Conservation (phyloP, 2,113 vertebrate genomes). For the Tympanuchus pallidicinctus region DNA sequence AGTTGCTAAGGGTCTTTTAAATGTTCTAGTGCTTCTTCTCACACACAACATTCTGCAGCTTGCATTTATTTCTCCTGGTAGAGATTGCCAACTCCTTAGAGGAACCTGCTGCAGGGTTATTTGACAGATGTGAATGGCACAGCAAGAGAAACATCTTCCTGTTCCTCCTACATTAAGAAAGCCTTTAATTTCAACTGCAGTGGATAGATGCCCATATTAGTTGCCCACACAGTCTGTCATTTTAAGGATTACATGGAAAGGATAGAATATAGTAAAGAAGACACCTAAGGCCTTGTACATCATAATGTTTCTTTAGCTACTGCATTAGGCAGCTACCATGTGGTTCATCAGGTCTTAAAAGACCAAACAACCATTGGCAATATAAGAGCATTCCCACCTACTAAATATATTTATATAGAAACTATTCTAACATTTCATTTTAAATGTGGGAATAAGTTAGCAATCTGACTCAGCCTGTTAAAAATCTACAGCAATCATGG, state of each 20-base stretch:
- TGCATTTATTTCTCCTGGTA: not conserved
- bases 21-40: not conserved
- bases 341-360: not conserved
- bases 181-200: not conserved
- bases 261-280: not conserved
- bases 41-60: not conserved
- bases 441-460: not conserved
- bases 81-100: not conserved
- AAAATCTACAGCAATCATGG: not conserved
- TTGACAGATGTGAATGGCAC: not conserved
- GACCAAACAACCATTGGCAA: not conserved
- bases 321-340: accelerated
- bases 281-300: not conserved
- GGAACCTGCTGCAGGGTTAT: not conserved
- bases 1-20: not conserved
- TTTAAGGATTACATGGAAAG: not conserved
- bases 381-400: not conserved
- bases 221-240: not conserved
- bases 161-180: not conserved
- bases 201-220: not conserved
- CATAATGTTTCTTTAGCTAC: not conserved
- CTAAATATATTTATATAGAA: not conserved
- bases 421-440: not conserved
- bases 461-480: not conserved
- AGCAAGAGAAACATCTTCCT: not conserved